phyloP scores from a whole-genome alignment of 2,113 vertebrate species.

The Argyrosomus japonicus region DNA sequence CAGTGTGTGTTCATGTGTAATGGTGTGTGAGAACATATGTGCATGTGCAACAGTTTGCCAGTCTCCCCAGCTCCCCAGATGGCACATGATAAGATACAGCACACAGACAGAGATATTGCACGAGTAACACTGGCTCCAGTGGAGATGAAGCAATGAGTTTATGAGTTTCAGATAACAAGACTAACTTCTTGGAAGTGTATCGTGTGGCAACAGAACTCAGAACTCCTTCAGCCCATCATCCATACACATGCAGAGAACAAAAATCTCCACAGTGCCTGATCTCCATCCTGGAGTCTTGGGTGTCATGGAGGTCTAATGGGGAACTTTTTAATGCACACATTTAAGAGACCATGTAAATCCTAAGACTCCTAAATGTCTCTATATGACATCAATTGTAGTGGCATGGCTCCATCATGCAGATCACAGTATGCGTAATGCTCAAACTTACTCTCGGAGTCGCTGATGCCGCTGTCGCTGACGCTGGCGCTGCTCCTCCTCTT shows the following conservation, averaged over 20 bases:
- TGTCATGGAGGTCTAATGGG: not conserved
- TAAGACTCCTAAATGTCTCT: not conserved
- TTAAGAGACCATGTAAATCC: not conserved
- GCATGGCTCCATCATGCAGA: not conserved
- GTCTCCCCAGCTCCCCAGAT: not conserved
- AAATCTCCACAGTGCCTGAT: slow-evolving; percentile 3
- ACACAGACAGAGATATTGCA: not conserved
- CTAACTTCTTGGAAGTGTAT: not conserved
- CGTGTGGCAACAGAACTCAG: not conserved
- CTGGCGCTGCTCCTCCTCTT: slow-evolving; percentile 94
- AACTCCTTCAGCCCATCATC: not conserved
- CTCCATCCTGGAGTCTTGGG: slow-evolving; percentile 27
- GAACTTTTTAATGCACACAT: not conserved
- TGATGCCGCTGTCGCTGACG: slow-evolving; percentile 94
- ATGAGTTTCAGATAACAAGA: no score
- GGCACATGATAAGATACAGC: slow-evolving; percentile 19
- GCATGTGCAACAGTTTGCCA: slow-evolving; percentile 21
- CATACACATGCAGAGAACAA: not conserved
- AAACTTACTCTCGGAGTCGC: slow-evolving; percentile 93
- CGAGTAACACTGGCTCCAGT: no score
- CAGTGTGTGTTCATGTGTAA: not conserved
- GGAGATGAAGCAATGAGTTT: not conserved
- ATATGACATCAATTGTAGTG: not conserved
- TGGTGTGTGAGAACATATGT: not conserved
- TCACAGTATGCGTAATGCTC: not conserved